Conservation (phyloP, 2,888 invertebrate species). For the Idaea biselata region DNA sequence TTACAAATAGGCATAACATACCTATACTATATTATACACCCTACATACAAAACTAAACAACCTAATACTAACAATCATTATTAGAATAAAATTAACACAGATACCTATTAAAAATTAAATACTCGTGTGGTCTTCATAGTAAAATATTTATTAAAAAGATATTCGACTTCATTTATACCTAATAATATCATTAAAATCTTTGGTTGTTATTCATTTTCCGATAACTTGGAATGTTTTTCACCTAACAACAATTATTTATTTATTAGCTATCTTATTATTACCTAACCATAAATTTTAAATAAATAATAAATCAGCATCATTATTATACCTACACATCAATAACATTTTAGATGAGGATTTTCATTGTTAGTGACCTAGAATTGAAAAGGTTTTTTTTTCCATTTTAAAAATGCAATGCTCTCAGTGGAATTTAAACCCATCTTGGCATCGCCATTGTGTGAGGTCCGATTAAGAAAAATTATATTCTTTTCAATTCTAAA, state of each 20-base stretch:
- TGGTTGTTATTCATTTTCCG: neutral
- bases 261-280: neutral
- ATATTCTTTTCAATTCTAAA: no score
- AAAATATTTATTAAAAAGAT: neutral
- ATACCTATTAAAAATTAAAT: neutral
- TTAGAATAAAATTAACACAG: neutral
- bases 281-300: neutral
- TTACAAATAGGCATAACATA: no score
- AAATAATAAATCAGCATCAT: neutral
- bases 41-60: neutral
- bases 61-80: neutral
- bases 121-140: neutral
- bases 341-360: neutral
- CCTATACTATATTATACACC: no score
- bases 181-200: constrained; percentile 14
- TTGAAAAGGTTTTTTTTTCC: no score
- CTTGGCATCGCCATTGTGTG: no score
- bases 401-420: no score
- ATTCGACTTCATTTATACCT: neutral
- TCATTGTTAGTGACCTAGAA: neutral
- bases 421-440: no score
- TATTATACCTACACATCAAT: neutral
- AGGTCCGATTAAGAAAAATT: no score
- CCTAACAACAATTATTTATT: neutral
- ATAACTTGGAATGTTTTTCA: neutral